phyloP scores from a whole-genome alignment of 2,888 invertebrate genomes.

The Trachelus troglodyta region DNA sequence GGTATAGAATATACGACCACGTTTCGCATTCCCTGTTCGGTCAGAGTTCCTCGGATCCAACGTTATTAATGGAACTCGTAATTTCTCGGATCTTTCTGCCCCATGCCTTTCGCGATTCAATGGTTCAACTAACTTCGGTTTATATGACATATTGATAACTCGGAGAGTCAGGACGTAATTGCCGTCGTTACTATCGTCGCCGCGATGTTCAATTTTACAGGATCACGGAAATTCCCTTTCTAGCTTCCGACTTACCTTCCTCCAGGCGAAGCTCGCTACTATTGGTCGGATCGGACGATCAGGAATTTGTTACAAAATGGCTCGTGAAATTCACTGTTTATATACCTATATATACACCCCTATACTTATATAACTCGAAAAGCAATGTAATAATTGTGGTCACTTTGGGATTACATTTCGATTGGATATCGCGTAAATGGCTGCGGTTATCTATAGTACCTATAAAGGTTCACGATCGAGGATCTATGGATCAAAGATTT shows the following conservation, averaged over 20 bases:
- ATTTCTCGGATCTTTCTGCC: slow-evolving; percentile 1
- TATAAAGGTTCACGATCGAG: neutral
- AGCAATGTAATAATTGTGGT: neutral
- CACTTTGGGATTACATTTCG: neutral
- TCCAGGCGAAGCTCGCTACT: neutral
- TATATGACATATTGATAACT: neutral
- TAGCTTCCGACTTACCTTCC: neutral
- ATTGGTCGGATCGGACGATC: neutral
- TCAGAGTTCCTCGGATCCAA: neutral
- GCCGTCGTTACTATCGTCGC: neutral
- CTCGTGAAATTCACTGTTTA: neutral
- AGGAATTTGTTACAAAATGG: neutral
- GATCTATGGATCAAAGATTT: slow-evolving; percentile 3
- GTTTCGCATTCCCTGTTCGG: neutral
- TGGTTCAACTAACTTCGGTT: slow-evolving; percentile 2
- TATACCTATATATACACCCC: slow-evolving; percentile 6
- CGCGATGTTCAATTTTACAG: neutral
- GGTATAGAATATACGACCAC: neutral
- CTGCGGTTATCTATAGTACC: neutral
- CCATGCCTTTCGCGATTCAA: slow-evolving; percentile 1
- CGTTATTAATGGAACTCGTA: slow-evolving; percentile 7
- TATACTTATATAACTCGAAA: neutral
- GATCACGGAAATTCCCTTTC: neutral
- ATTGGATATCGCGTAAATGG: neutral
- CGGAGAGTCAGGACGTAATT: neutral